Percentiles rank a stretch among this genome's conserved stretches.
Conservation (phyloP, 2,797 vertebrate species). For the Melanotaenia pygmaea region DNA sequence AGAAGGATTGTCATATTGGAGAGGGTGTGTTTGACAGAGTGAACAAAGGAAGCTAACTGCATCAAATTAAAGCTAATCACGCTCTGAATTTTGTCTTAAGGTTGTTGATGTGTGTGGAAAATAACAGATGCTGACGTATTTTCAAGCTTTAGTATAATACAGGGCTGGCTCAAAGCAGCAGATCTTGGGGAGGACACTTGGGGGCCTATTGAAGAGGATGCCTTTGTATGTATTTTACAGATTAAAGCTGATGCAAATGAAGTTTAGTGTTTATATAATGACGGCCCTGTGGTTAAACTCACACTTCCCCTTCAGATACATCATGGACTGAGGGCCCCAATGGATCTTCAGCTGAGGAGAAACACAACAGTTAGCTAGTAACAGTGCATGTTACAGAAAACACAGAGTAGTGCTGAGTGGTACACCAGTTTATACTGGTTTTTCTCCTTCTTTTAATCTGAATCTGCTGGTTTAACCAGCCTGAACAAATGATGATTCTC, state of each 20-base stretch:
- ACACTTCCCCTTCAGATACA: conserved; percentile 86
- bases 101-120: not conserved
- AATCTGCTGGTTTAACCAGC: not conserved
- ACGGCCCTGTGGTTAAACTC: conserved; percentile 50
- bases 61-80: no score
- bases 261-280: not conserved
- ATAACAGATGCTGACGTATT: not conserved
- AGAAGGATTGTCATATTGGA: no score
- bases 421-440: no score
- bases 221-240: not conserved
- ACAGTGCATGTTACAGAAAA: not conserved
- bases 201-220: no score
- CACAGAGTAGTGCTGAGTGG: no score
- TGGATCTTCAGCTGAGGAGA: conserved; percentile 71
- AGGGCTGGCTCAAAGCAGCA: not conserved
- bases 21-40: no score
- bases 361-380: not conserved
- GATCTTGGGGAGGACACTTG: not conserved
- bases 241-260: no score
- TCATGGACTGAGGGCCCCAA: conserved; percentile 87
- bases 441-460: no score
- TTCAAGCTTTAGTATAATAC: not conserved
- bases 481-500: no score
- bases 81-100: not conserved
- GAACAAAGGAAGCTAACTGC: no score